These are phyloP conservation scores for Zootermopsis nevadensis DNA, from an alignment of 2,888 invertebrate species.

Conservation along the genomic window DNA sequence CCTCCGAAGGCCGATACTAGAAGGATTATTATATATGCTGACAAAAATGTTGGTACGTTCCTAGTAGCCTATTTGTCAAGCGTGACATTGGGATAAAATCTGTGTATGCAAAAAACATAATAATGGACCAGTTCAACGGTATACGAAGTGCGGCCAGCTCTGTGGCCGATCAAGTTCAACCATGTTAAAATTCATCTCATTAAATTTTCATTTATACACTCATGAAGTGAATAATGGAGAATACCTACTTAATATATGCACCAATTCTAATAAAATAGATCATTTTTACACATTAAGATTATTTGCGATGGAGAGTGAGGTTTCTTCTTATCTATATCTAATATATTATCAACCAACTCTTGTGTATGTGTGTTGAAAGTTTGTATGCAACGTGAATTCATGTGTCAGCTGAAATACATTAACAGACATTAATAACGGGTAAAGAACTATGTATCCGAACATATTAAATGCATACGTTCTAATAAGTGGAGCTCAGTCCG, in stretches of 20 bases:
- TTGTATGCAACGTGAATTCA: constrained; percentile 9
- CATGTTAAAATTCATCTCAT: background rate
- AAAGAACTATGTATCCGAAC: constrained; percentile 49
- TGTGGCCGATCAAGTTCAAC: background rate
- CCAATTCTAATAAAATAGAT: constrained; percentile 46
- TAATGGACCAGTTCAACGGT: too few species aligned
- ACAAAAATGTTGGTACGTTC: too few species aligned
- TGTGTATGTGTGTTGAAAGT: constrained; percentile 20
- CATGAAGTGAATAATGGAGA: constrained; percentile 22
- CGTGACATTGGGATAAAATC: too few species aligned
- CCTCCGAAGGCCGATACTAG: too few species aligned
- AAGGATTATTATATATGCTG: too few species aligned
- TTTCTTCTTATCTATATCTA: constrained; percentile 25
- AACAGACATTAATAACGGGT: constrained; percentile 52
- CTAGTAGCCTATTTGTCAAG: too few species aligned
- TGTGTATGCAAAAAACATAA: too few species aligned
- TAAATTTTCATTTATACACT: constrained; percentile 19
- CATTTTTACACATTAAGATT: constrained; percentile 38
- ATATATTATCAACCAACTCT: constrained; percentile 19
- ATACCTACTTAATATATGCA: constrained; percentile 16
- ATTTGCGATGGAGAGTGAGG: background rate
- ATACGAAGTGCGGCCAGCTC: too few species aligned
- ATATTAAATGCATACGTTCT: constrained; percentile 38
- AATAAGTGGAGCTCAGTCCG: background rate
- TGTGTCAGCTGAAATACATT: constrained; percentile 45